A percentile compares a stretch with the other conserved stretches of the same genome.
Evolutionary conservation across 1,140 invertebrate genomes (phyloP).

Genomic region (Drosophila oshimai): DNA sequence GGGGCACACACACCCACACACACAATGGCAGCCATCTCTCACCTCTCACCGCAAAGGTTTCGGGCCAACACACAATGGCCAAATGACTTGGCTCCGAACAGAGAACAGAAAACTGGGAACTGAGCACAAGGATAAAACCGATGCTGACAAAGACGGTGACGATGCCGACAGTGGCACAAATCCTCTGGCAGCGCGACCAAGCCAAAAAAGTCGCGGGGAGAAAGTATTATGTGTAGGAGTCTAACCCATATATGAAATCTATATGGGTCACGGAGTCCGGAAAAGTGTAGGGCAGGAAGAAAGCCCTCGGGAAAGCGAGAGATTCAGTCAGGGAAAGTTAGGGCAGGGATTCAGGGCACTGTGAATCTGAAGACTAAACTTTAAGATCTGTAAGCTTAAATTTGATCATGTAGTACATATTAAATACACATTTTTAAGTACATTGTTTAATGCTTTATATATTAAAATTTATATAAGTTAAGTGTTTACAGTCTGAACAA

Average conservation of each 20-base stretch:
- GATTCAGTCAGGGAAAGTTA: not conserved
- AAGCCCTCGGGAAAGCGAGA: not conserved
- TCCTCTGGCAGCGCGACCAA: conserved; percentile 5
- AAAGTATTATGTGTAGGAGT: not conserved
- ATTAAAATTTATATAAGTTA: no score
- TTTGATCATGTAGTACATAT: no score
- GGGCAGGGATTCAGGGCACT: not conserved
- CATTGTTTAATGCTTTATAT: no score
- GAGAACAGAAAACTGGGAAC: no score
- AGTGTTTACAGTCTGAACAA: no score
- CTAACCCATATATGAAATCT: conserved; percentile 13
- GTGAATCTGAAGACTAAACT: no score
- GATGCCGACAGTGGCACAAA: conserved; percentile 50
- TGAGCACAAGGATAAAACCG: conserved; percentile 17
- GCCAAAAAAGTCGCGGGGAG: not conserved
- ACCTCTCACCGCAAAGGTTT: conserved; percentile 45
- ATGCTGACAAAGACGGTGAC: conserved; percentile 5
- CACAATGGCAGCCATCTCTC: conserved; percentile 34
- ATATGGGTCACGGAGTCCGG: conserved; percentile 22
- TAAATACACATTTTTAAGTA: not conserved
- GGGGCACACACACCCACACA: not conserved
- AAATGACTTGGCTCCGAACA: conserved; percentile 41
- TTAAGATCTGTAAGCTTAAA: no score
- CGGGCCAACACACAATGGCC: conserved; percentile 42
- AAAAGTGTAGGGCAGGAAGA: not conserved